Evolutionary conservation across 2,888 invertebrate species (phyloP), one percentile per base, ranked within the genome.

Genomic region (Acleris holmiana): DNA sequence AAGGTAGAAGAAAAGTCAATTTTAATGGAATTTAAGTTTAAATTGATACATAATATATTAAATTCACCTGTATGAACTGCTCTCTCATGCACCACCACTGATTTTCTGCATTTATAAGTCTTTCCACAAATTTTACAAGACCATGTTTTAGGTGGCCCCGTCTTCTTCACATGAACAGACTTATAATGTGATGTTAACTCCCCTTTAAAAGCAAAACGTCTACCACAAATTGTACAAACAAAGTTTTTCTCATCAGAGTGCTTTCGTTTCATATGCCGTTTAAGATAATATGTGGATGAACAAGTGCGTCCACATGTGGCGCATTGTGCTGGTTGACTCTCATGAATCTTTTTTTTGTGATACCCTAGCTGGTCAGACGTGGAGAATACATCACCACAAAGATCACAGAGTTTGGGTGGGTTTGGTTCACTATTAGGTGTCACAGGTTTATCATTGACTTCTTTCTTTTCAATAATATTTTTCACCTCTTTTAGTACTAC

Each of bases 21-120:
- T 23, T 17, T 8, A 29, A 29, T 29, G 29, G 29, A 29, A 29
- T 29, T 29, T 8, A 25, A 29, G 8, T 29, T 29, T 8, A 25
- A 25, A 56, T 46, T 17, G 7, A 35, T 53, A 29, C 8, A 61
- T n/a, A 41, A 48, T 7, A 13, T 50, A 23, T 50, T 54, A 44
- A 40, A 60, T 50, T 71, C 80, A 93, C 93, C 93, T 79, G 93
- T 92, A 68, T 93, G 93, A n/a, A 79, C 86, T 49, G 93, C 90
- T 78, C 93, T 80, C 58, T 90, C 88, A 76, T 93, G 93, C 18
- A 93, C 82, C 53, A 82, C 64, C n/a, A 88, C 82, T 55, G 90
- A 89, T 66, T 91, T 91, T 2, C 78, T 71, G 73, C 85, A 88
- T 67, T 84, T 84, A 68, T 91, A 93, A 5, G 75, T 79, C 72